Evolutionary conservation across 1,140 invertebrate genomes (phyloP).

Genomic region (Aphis gossypii): DNA sequence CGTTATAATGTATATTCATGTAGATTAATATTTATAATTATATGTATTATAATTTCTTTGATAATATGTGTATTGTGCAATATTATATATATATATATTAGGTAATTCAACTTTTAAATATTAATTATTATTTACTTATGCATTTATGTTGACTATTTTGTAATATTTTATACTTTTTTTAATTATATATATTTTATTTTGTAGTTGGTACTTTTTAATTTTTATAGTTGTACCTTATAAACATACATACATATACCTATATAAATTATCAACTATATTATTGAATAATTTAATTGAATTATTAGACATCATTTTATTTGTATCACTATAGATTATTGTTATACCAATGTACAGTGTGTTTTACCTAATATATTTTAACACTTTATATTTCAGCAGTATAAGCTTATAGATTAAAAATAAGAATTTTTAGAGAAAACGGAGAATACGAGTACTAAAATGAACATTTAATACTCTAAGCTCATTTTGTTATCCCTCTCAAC

Average conservation of each 20-base stretch:
- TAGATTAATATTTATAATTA: no score
- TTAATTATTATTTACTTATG: neutral
- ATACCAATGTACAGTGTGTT: neutral
- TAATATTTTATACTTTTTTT: neutral
- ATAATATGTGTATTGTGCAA: no score
- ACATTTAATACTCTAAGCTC: neutral
- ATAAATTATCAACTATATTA: neutral
- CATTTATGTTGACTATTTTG: neutral
- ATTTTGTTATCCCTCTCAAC: neutral
- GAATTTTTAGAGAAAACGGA: neutral
- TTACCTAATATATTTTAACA: neutral
- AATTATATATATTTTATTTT: neutral
- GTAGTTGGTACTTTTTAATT: neutral
- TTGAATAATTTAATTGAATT: neutral
- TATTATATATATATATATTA: no score
- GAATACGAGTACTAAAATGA: neutral
- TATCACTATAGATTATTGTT: neutral
- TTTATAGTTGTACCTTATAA: neutral
- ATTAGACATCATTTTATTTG: neutral
- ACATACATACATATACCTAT: neutral
- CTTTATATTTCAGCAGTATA: neutral
- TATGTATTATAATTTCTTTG: no score
- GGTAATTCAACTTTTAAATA: neutral
- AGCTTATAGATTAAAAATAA: neutral
- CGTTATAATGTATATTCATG: no score